A percentile compares a stretch with the other conserved stretches of the same genome.
These are phyloP conservation scores for Petrocephalus schoutedeni DNA, from an alignment of 2,797 vertebrate genomes.

Conservation along the genomic window DNA sequence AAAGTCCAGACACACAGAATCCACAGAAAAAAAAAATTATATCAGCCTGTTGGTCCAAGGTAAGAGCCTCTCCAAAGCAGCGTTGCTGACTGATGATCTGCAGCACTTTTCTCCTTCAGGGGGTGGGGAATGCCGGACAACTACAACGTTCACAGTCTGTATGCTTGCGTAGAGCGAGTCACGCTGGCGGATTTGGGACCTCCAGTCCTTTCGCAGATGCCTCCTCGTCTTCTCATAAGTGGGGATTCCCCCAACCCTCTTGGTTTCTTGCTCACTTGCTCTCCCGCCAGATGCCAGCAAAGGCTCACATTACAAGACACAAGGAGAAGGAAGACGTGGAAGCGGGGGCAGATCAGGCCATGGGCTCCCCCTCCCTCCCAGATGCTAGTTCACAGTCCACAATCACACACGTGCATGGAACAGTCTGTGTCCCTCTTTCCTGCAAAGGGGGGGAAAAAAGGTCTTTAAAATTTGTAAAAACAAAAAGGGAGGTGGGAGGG, in stretches of 20 bases:
- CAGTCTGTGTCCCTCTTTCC: conserved; percentile 24
- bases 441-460: not conserved
- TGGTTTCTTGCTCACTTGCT: conserved; percentile 15
- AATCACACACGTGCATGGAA: conserved; percentile 39
- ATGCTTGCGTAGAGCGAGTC: not conserved
- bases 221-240: conserved; percentile 6
- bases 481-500: not conserved
- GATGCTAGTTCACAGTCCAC: conserved; percentile 31
- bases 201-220: not conserved
- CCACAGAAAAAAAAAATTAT: not conserved
- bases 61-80: not conserved
- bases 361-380: conserved; percentile 24
- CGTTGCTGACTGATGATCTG: not conserved
- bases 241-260: conserved; percentile 10
- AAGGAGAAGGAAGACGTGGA: conserved; percentile 34
- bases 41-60: not conserved
- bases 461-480: not conserved
- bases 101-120: not conserved
- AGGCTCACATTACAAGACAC: conserved; percentile 35
- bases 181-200: not conserved
- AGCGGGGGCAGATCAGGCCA: conserved; percentile 44
- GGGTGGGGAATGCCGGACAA: not conserved
- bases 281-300: conserved; percentile 35
- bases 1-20: conserved; percentile 19
- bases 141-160: not conserved